Base-by-base conservation (phyloP, 2,888 invertebrate genomes). In the Congeria kusceri region DNA sequence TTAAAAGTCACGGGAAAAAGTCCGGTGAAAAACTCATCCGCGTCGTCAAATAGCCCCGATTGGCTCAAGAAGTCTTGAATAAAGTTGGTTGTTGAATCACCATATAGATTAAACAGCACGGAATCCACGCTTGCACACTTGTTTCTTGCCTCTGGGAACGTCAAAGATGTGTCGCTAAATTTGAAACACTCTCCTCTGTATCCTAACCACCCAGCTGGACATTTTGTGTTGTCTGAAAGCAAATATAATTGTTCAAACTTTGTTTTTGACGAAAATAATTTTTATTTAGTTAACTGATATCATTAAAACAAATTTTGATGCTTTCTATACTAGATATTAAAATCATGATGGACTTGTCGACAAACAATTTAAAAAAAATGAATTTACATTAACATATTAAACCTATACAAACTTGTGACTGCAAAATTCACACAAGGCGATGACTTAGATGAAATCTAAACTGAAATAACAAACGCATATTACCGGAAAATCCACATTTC, bases 401-500 rank as follows among this genome's bases (percentile, higher is more conserved):
- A n/a, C n/a, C n/a, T n/a, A n/a, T n/a, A n/a, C n/a, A n/a, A n/a
- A n/a, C n/a, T n/a, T n/a, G n/a, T n/a, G n/a, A n/a, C n/a, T n/a
- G n/a, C n/a, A n/a, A n/a, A n/a, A n/a, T n/a, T n/a, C n/a, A n/a
- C n/a, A n/a, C n/a, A n/a, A n/a, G n/a, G n/a, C n/a, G n/a, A n/a
- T n/a, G n/a, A n/a, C n/a, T n/a, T n/a, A n/a, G n/a, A n/a, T n/a
- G n/a, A n/a, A n/a, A n/a, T n/a, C n/a, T n/a, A n/a, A n/a, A n/a
- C n/a, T n/a, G n/a, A n/a, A n/a, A n/a, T n/a, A n/a, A n/a, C n/a
- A n/a, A n/a, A n/a, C n/a, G n/a, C n/a, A n/a, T n/a, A n/a, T n/a
- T n/a, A 39, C 83, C 83, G 29, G 76, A 23, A 64, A 77, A 79
- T 53, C 83, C 83, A 65, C 83, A 83, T 27, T 63, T 62, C 23